Evolutionary conservation across 1,140 invertebrate species (phyloP).

Genomic region (Polypedilum vanderplanki): DNA sequence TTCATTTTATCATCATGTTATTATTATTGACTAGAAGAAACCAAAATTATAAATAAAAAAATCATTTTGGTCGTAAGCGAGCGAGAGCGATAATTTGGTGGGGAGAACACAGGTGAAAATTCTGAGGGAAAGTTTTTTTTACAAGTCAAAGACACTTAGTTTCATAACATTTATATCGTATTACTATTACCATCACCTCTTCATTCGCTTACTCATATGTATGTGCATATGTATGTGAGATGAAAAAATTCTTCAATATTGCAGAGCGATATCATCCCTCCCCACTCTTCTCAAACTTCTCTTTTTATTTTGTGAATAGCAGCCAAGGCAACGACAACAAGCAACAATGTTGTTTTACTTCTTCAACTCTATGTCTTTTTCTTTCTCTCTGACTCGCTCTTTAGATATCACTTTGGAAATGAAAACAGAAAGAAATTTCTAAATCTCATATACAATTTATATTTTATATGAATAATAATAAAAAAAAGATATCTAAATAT

Average conservation of each 20-base stretch:
- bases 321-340: too few species aligned
- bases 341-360: too few species aligned
- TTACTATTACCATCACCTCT: background rate
- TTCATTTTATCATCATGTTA: too few species aligned
- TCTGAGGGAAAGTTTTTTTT: conserved; percentile 12
- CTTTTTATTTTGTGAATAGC: too few species aligned
- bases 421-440: conserved; percentile 20
- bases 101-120: conserved; percentile 16
- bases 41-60: too few species aligned
- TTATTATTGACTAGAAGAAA: too few species aligned
- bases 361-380: too few species aligned
- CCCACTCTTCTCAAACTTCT: background rate
- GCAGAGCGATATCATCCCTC: background rate
- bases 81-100: background rate
- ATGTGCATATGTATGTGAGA: background rate
- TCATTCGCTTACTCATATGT: background rate
- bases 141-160: conserved; percentile 15
- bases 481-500: conserved; percentile 26
- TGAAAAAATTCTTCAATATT: background rate
- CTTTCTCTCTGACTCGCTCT: background rate
- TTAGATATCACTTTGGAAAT: background rate
- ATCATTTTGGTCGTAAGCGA: too few species aligned
- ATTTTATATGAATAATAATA: background rate
- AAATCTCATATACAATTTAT: conserved; percentile 24
- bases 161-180: conserved; percentile 8